Evolutionary conservation across 2,888 invertebrate species (phyloP).

Genomic region (Plagiodera versicolora): DNA sequence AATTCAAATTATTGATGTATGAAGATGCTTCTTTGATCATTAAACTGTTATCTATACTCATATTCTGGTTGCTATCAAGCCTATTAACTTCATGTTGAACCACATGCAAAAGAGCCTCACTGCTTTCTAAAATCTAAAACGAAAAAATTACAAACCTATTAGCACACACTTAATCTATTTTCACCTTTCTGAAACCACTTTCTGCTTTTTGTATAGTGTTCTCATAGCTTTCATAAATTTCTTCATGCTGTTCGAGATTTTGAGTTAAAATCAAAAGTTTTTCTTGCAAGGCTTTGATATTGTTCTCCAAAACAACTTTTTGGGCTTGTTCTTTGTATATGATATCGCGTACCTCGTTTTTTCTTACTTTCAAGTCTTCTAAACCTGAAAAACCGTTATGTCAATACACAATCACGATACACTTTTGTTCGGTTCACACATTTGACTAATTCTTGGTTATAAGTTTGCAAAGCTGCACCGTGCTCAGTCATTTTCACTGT

Average conservation of each 20-base stretch:
- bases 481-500: conserved; percentile 57
- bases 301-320: conserved; percentile 46
- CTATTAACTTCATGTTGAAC: conserved; percentile 55
- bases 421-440: conserved; percentile 48
- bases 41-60: not conserved
- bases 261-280: conserved; percentile 44
- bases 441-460: conserved; percentile 62
- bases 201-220: conserved; percentile 53
- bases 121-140: conserved; percentile 60
- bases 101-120: conserved; percentile 58
- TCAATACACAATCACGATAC: not conserved
- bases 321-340: conserved; percentile 50
- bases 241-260: conserved; percentile 46
- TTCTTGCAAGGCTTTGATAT: conserved; percentile 47
- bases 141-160: not conserved
- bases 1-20: not conserved
- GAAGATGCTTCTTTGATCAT: not conserved
- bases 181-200: conserved; percentile 53
- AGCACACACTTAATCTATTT: not conserved
- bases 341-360: conserved; percentile 44
- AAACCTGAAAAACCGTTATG: conserved; percentile 44
- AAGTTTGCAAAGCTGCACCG: conserved; percentile 60
- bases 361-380: conserved; percentile 52
- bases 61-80: conserved; percentile 27
- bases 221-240: conserved; percentile 49